These are phyloP conservation scores for Globodera ellingtonae DNA, from an alignment of 1,140 invertebrate species.

Conservation along the genomic window DNA sequence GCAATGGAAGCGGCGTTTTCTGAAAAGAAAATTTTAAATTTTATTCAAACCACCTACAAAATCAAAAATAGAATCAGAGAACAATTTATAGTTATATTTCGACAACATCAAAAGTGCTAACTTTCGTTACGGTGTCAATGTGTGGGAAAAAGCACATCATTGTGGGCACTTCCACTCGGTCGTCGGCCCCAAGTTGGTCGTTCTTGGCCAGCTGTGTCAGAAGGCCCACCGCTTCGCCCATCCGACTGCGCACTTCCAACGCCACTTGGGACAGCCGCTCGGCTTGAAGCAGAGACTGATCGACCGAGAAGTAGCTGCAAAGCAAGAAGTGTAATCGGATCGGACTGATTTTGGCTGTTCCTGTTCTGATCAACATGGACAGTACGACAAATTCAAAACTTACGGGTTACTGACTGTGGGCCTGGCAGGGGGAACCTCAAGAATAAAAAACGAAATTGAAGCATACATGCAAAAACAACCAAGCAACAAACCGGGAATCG, in stretches of 20 bases:
- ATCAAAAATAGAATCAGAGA: too few relatives aligned
- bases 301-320: conserved; percentile 11
- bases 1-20: conserved; percentile 17
- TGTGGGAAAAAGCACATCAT: conserved; percentile 33
- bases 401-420: conserved; percentile 45
- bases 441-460: neutral
- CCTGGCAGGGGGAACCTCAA: conserved; percentile 2
- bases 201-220: conserved; percentile 18
- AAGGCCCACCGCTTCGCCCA: conserved; percentile 23
- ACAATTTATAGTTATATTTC: neutral
- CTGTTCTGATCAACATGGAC: neutral
- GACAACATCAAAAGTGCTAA: neutral
- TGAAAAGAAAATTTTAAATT: conserved; percentile 19
- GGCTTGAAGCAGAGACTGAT: conserved; percentile 31
- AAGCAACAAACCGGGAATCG: conserved; percentile 26
- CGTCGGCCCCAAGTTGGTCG: neutral
- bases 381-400: neutral
- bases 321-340: too few relatives aligned
- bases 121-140: conserved; percentile 18
- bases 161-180: conserved; percentile 16
- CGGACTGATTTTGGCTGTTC: neutral
- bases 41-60: too few relatives aligned
- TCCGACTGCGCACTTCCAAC: conserved; percentile 21
- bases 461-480: too few relatives aligned
- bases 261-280: conserved; percentile 19